These are phyloP conservation scores for Limanda limanda DNA, from an alignment of 2,113 vertebrate species.

Conservation along the genomic window DNA sequence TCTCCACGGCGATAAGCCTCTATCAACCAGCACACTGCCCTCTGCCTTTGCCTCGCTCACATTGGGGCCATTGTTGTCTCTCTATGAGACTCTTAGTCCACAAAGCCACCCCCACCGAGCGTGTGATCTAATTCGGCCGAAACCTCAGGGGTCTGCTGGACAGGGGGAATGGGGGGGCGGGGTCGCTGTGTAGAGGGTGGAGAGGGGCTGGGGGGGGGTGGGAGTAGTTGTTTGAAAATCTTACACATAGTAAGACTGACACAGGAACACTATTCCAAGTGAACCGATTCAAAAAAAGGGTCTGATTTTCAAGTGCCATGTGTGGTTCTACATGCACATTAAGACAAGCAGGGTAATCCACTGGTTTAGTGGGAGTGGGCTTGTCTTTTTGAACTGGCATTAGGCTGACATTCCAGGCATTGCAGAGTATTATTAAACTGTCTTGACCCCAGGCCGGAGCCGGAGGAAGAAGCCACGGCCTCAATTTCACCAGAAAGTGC, in stretches of 20 bases:
- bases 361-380: slow-evolving; percentile 50
- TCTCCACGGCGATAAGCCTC: slow-evolving; percentile 77
- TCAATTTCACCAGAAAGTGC: not conserved
- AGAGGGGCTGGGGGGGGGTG: not conserved
- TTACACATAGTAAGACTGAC: not conserved
- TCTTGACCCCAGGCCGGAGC: slow-evolving; percentile 56
- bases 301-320: slow-evolving; percentile 12
- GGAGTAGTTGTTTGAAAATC: slow-evolving; percentile 35
- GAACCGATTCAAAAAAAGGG: slow-evolving; percentile 21
- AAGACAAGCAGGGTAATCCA: slow-evolving; percentile 49
- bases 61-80: slow-evolving; percentile 79
- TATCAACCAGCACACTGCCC: slow-evolving; percentile 56
- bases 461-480: slow-evolving; percentile 17
- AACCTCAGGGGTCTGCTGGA: slow-evolving; percentile 72
- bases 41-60: slow-evolving; percentile 69
- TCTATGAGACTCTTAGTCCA: slow-evolving; percentile 69
- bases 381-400: slow-evolving; percentile 70
- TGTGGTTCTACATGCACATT: slow-evolving; percentile 40
- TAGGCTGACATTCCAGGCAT: slow-evolving; percentile 78
- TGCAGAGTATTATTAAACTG: slow-evolving; percentile 79
- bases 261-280: slow-evolving; percentile 16
- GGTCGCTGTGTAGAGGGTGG: not conserved
- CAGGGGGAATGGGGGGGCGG: slow-evolving; percentile 38
- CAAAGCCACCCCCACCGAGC: slow-evolving; percentile 77
- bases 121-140: slow-evolving; percentile 78